Evolutionary conservation across 2,888 invertebrate species (phyloP).

Genomic region (Agriopis marginaria): DNA sequence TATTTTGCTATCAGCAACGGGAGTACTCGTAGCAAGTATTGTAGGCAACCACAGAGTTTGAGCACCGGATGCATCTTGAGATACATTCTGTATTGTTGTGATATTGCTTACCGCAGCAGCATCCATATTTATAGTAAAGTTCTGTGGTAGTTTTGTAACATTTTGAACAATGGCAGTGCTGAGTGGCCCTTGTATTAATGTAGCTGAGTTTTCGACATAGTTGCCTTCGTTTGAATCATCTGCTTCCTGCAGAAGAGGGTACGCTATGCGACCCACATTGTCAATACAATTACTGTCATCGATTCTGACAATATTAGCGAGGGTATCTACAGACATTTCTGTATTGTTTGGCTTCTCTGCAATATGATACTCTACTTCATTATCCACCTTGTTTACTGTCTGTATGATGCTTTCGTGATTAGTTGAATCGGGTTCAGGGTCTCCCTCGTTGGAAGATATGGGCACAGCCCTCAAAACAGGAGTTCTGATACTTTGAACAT

Average conservation of each 20-base stretch:
- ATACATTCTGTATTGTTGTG: slow-evolving; percentile 79
- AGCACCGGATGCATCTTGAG: slow-evolving; percentile 76
- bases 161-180: slow-evolving; percentile 81
- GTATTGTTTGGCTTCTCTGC: slow-evolving; percentile 71
- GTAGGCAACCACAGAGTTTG: slow-evolving; percentile 83
- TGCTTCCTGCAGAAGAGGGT: slow-evolving; percentile 76
- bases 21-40: slow-evolving; percentile 74
- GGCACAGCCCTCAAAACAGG: slow-evolving; percentile 78
- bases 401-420: slow-evolving; percentile 80
- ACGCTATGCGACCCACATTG: slow-evolving; percentile 73
- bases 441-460: slow-evolving; percentile 70
- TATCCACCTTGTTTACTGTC: slow-evolving; percentile 71
- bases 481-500: slow-evolving; percentile 78
- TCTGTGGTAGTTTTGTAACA: slow-evolving; percentile 80
- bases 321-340: slow-evolving; percentile 77
- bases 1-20: slow-evolving; percentile 66
- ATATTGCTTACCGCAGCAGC: slow-evolving; percentile 78
- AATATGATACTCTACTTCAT: slow-evolving; percentile 79
- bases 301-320: slow-evolving; percentile 77
- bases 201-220: slow-evolving; percentile 75
- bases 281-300: slow-evolving; percentile 71
- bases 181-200: slow-evolving; percentile 76
- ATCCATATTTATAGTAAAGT: slow-evolving; percentile 82
- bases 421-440: slow-evolving; percentile 82
- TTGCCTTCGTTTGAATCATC: slow-evolving; percentile 76